Conservation (phyloP, 1,140 invertebrate genomes). For the Subanguina moxae region DNA sequence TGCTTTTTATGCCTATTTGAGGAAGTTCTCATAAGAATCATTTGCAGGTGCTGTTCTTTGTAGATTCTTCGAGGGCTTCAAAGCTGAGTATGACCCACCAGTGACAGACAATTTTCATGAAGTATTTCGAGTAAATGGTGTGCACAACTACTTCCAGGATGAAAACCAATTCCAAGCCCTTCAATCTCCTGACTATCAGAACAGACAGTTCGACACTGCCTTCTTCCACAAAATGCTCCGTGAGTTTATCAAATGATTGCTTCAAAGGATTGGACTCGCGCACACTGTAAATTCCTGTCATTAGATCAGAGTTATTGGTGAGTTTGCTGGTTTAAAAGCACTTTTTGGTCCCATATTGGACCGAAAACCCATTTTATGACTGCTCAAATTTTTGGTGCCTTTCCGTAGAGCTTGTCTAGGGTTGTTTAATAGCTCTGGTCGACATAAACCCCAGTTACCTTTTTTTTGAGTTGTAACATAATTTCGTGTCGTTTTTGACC, state of each 20-base stretch:
- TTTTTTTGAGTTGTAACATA: too few relatives aligned
- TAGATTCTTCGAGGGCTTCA: conserved; percentile 43
- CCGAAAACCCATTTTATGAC: too few relatives aligned
- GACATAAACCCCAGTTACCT: too few relatives aligned
- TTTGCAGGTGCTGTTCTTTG: conserved; percentile 9
- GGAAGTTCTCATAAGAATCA: too few relatives aligned
- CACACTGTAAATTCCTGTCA: too few relatives aligned
- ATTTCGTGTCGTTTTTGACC: too few relatives aligned
- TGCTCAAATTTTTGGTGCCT: too few relatives aligned
- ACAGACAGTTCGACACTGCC: conserved; percentile 34
- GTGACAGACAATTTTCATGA: conserved; percentile 47
- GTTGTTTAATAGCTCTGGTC: too few relatives aligned
- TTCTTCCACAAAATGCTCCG: conserved; percentile 36
- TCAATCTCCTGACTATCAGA: conserved; percentile 19
- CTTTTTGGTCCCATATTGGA: too few relatives aligned
- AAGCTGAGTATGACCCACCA: conserved; percentile 27
- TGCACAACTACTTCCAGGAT: conserved; percentile 45
- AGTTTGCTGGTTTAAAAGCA: too few relatives aligned
- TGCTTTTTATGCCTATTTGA: conserved; percentile 2
- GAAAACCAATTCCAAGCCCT: conserved; percentile 35
- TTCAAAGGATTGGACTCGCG: not conserved
- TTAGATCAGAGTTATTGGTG: too few relatives aligned
- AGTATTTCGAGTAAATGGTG: conserved; percentile 42
- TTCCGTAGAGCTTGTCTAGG: too few relatives aligned
- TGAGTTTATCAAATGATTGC: conserved; percentile 17